Evolutionary conservation across 2,888 invertebrate genomes (phyloP).

Genomic region (Alentia gelatinosa): DNA sequence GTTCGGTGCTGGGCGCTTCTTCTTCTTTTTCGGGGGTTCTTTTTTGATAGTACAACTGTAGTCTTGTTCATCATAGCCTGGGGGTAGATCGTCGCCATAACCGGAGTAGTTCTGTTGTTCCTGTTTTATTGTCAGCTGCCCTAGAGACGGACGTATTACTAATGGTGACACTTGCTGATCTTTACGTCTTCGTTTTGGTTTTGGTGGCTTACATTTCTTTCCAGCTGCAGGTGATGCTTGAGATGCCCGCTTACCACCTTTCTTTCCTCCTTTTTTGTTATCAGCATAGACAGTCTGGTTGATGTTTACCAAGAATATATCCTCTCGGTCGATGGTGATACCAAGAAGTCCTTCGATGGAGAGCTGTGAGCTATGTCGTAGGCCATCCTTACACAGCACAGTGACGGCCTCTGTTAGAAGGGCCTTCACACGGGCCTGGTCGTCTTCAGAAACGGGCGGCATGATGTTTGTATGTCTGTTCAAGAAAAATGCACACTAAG

Average conservation of each 20-base stretch:
- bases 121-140: neutral
- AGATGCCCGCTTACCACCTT: neutral
- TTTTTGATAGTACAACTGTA: neutral
- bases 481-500: no score
- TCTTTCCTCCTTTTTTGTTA: neutral
- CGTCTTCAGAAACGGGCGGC: neutral
- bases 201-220: constrained; percentile 1
- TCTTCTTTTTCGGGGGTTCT: constrained; percentile 15
- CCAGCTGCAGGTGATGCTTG: neutral
- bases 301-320: constrained; percentile 63
- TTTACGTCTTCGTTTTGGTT: constrained; percentile 30
- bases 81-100: neutral
- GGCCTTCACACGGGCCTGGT: constrained; percentile 57
- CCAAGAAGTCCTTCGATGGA: constrained; percentile 62
- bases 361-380: constrained; percentile 58
- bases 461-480: no score
- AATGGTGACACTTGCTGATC: neutral
- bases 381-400: constrained; percentile 58
- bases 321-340: constrained; percentile 63
- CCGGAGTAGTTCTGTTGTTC: neutral
- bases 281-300: constrained; percentile 58
- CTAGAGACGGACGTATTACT: neutral
- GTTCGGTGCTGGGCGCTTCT: neutral
- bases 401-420: constrained; percentile 61
- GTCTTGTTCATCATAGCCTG: neutral